A percentile compares a stretch with the other conserved stretches of the same genome.
These are phyloP conservation scores for Sparidentex hasta DNA, from an alignment of 2,797 vertebrate genomes.

Conservation along the genomic window DNA sequence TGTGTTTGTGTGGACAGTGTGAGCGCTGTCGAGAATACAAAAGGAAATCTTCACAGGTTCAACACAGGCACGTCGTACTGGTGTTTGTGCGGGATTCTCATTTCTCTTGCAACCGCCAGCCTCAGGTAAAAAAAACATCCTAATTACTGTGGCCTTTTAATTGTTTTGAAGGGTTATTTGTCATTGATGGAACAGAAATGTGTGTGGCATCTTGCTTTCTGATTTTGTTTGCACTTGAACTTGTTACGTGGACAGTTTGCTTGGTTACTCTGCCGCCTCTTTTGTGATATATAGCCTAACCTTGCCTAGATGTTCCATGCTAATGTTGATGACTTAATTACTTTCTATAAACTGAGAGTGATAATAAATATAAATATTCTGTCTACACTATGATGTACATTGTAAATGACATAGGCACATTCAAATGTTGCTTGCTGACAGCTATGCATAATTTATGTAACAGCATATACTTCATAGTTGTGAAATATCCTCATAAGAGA, in stretches of 20 bases:
- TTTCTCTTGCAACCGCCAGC: slow-evolving; percentile 53
- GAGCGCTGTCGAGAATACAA: slow-evolving; percentile 66
- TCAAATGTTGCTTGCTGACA: not conserved
- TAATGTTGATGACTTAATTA: not conserved
- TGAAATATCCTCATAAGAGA: not conserved
- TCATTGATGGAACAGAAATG: not conserved
- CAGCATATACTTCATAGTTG: not conserved
- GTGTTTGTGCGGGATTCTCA: slow-evolving; percentile 57
- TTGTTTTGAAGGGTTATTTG: not conserved
- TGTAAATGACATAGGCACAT: not conserved
- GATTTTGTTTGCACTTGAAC: slow-evolving; percentile 2
- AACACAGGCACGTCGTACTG: slow-evolving; percentile 36
- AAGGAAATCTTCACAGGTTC: slow-evolving; percentile 67
- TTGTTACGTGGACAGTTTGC: not conserved
- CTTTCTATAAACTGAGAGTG: not conserved
- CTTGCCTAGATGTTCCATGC: not conserved
- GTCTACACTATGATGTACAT: not conserved
- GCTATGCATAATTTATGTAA: not conserved
- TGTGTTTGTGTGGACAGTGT: slow-evolving; percentile 61
- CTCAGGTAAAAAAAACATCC: slow-evolving; percentile 76
- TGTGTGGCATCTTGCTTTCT: not conserved
- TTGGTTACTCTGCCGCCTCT: not conserved
- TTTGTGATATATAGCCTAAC: not conserved
- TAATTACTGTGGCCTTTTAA: slow-evolving; percentile 3
- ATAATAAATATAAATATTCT: not conserved